A percentile compares a stretch with the other conserved stretches of the same genome.
phyloP scores from a whole-genome alignment of 1,140 invertebrate species.

The Drosophila lowei region DNA sequence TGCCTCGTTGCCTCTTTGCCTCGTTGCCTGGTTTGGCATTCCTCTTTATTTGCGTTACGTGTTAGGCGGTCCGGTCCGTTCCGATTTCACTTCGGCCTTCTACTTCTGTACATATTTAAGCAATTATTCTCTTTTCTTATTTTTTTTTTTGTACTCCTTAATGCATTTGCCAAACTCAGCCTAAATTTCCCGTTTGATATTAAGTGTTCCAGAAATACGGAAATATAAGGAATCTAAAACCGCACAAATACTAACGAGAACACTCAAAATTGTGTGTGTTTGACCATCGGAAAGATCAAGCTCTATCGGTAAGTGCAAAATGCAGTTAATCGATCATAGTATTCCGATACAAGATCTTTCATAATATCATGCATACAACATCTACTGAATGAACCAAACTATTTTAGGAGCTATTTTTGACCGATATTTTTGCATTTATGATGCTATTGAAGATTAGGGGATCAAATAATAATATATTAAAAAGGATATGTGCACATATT shows the following conservation, averaged over 20 bases:
- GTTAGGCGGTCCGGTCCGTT: conserved; percentile 37
- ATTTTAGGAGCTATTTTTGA: too few relatives aligned
- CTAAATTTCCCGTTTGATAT: conserved; percentile 4
- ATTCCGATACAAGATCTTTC: too few relatives aligned
- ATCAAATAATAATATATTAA: too few relatives aligned
- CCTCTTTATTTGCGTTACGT: conserved; percentile 64
- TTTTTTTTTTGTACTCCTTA: conserved; percentile 7
- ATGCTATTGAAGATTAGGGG: too few relatives aligned
- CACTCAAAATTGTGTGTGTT: background rate
- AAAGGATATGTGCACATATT: too few relatives aligned
- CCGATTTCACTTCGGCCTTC: conserved; percentile 62
- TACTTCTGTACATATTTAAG: conserved; percentile 22
- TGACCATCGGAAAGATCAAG: conserved; percentile 22
- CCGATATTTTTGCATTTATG: too few relatives aligned
- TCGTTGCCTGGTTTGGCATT: conserved; percentile 4
- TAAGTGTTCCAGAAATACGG: background rate
- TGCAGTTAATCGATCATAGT: background rate
- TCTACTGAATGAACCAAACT: too few relatives aligned
- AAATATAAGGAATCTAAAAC: conserved; percentile 4
- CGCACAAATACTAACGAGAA: background rate
- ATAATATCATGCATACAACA: too few relatives aligned
- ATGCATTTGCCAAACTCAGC: conserved; percentile 30
- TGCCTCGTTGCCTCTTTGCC: conserved; percentile 39
- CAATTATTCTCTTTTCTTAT: conserved; percentile 3
- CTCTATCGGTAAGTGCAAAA: conserved; percentile 27